phyloP scores from a whole-genome alignment of 2,888 invertebrate species.

The Agrenia bidenticulata region DNA sequence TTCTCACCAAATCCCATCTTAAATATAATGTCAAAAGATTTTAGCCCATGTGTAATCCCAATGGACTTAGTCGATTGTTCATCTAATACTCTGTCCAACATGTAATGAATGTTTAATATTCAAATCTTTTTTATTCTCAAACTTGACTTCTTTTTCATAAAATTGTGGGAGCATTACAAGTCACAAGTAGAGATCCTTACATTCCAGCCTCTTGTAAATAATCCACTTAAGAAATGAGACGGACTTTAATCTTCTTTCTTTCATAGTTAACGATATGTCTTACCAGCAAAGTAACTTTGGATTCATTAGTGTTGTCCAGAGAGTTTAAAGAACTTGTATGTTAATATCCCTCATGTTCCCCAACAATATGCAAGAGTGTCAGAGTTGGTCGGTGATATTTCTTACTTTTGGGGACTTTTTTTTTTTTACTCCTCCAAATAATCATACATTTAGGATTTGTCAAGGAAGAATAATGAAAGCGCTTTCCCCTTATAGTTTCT shows the following conservation, averaged over 20 bases:
- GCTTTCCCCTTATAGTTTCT: neutral
- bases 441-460: constrained; percentile 46
- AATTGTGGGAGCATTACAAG: neutral
- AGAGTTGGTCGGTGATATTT: neutral
- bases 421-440: constrained; percentile 1
- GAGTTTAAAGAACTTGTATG: constrained; percentile 17
- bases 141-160: neutral
- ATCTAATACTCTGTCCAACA: no score
- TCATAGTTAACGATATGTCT: constrained; percentile 18
- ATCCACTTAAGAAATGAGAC: constrained; percentile 22
- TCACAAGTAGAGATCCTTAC: neutral
- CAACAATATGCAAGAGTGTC: neutral
- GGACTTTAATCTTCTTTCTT: constrained; percentile 16
- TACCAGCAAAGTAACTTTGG: constrained; percentile 21
- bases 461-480: constrained; percentile 24
- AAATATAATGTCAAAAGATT: no score
- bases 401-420: neutral
- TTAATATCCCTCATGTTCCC: neutral
- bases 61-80: no score
- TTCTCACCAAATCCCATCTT: no score
- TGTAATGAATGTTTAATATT: no score
- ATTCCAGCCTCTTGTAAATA: constrained; percentile 10
- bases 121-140: no score
- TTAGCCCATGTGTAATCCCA: no score
- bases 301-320: constrained; percentile 23